Evolutionary conservation across 2,113 vertebrate species (phyloP).

Genomic region (Labeo rohita): DNA sequence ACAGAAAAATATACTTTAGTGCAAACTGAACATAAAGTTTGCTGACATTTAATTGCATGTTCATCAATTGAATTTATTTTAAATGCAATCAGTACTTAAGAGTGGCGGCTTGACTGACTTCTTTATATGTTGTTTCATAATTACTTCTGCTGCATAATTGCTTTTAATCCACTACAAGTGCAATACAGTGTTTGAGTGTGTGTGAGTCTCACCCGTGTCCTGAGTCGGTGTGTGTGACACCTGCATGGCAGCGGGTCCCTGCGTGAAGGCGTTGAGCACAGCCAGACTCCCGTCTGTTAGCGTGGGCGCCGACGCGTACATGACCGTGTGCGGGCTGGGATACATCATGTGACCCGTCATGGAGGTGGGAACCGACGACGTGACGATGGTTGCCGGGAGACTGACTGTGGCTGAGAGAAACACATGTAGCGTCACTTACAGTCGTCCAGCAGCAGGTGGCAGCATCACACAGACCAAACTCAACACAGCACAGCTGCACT

Average conservation of each 20-base stretch:
- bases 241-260: slow-evolving; percentile 91
- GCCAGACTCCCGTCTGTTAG: slow-evolving; percentile 89
- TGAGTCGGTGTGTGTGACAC: slow-evolving; percentile 91
- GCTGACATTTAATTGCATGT: no score
- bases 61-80: no score
- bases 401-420: slow-evolving; percentile 79
- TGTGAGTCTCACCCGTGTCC: slow-evolving; percentile 83
- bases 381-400: slow-evolving; percentile 98
- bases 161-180: no score
- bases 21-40: no score
- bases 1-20: no score
- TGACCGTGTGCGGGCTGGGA: slow-evolving; percentile 91
- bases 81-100: no score
- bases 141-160: no score
- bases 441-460: slow-evolving; percentile 13
- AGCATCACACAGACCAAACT: slow-evolving; percentile 6
- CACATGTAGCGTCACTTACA: background rate
- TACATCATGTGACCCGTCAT: slow-evolving; percentile 99
- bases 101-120: no score
- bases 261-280: slow-evolving; percentile 97
- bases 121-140: no score
- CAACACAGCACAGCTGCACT: no score
- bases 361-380: slow-evolving; percentile 91
- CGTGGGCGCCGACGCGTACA: slow-evolving; percentile 92
- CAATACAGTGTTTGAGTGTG: no score